Evolutionary conservation across 2,113 vertebrate species (phyloP), one percentile per base, ranked within the genome.

Genomic region (Lichenostomus cassidix): DNA sequence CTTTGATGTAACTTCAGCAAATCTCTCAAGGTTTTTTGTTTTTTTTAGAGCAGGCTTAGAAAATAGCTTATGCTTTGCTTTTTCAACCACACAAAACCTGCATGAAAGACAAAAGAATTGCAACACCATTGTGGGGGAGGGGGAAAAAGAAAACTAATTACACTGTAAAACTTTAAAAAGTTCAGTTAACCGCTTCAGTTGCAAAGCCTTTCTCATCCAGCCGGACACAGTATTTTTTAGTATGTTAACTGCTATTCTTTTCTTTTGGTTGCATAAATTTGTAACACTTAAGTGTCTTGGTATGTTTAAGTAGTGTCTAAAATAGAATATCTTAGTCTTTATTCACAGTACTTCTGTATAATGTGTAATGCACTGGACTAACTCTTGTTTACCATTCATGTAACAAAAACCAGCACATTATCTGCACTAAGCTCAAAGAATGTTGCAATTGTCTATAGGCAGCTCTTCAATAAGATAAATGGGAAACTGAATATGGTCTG

Each of bases 311-410:
- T 98, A 96, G 96, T 97, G 96, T 98, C 96, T 97, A 91, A 97
- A 98, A 92, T 98, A 97, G 97, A 96, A 28, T 96, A 94, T 94
- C 95, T 96, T 98, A 97, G 97, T 98, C 96, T 97, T 97, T 97
- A 97, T 97, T 98, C 97, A 97, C 98, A 98, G 97, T 98, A 98
- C 97, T 96, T 98, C 97, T 97, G 97, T 97, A 96, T 98, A 83
- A 97, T 98, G 98, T 99, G 98, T 99, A 98, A 99, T 99, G 99
- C 99, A 99, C 99, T 99, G 99, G 99, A 99, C 98, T 99, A 98
- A 99, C 98, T 99, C 99, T 99, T 99, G 99, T 99, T 99, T 99
- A 99, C 99, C 98, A 98, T 99, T 99, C 98, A 97, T 99, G 97
- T 98, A 97, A 98, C 96, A 95, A 99, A 99, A 99, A 98, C 98